phyloP scores from a whole-genome alignment of 2,888 invertebrate species.

The Drosophila macrospina region DNA sequence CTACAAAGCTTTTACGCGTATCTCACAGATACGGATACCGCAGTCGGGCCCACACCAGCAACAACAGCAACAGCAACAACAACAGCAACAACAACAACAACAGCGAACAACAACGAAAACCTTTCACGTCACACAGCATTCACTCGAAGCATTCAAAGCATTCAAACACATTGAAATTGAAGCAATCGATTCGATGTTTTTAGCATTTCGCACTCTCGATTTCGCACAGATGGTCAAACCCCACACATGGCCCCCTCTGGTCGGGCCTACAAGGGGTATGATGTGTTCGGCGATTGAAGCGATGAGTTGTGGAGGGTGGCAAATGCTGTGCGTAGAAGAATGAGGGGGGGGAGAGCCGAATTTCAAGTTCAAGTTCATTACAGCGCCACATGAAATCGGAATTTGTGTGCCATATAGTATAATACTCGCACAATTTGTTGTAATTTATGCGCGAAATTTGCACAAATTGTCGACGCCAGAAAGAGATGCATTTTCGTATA shows the following conservation, averaged over 20 bases:
- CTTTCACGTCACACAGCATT: constrained; percentile 49
- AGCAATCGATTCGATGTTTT: constrained; percentile 24
- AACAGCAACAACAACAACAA: constrained; percentile 3
- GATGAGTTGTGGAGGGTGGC: not conserved
- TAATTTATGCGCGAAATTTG: constrained; percentile 68
- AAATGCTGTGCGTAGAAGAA: too few relatives aligned
- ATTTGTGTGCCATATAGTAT: constrained; percentile 31
- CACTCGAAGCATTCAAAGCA: constrained; percentile 27
- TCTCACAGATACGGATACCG: constrained; percentile 65
- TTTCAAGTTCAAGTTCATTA: constrained; percentile 77
- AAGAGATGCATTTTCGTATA: not conserved
- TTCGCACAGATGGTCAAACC: constrained; percentile 37
- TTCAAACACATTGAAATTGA: constrained; percentile 16
- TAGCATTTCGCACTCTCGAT: constrained; percentile 40
- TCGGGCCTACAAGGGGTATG: not conserved
- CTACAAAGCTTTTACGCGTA: constrained; percentile 81
- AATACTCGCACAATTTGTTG: constrained; percentile 60
- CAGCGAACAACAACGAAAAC: constrained; percentile 23
- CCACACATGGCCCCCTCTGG: constrained; percentile 1
- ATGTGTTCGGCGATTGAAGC: too few relatives aligned
- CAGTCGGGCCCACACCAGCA: constrained; percentile 9
- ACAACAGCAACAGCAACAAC: not conserved
- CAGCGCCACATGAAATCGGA: constrained; percentile 52
- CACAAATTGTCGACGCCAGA: constrained; percentile 37
- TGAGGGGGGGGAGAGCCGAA: not conserved